Evolutionary conservation across 2,888 invertebrate species (phyloP).

Genomic region (Sinelater perroti): DNA sequence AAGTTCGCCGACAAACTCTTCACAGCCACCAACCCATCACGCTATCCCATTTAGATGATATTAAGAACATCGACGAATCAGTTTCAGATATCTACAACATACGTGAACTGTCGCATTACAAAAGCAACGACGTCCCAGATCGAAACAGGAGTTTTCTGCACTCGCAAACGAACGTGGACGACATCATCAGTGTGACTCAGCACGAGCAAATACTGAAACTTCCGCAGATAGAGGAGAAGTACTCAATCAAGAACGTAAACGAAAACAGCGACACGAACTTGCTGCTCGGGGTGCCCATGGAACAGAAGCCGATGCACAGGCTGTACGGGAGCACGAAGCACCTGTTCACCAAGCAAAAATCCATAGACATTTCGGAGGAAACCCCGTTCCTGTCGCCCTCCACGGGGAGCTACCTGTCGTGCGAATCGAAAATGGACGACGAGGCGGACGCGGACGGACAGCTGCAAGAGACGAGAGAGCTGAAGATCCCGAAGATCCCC

Average conservation of each 20-base stretch:
- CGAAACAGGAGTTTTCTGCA: slow-evolving; percentile 47
- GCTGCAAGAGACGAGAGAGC: slow-evolving; percentile 34
- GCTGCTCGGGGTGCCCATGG: slow-evolving; percentile 51
- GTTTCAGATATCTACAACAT: slow-evolving; percentile 58
- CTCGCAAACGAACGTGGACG: slow-evolving; percentile 51
- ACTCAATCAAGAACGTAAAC: slow-evolving; percentile 49
- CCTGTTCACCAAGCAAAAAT: slow-evolving; percentile 65
- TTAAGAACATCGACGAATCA: slow-evolving; percentile 57
- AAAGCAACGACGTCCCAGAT: slow-evolving; percentile 53
- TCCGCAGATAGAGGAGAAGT: slow-evolving; percentile 48
- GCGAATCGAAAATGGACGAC: slow-evolving; percentile 30
- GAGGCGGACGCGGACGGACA: slow-evolving; percentile 14
- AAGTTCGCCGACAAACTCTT: slow-evolving; percentile 65
- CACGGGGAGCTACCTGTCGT: slow-evolving; percentile 11
- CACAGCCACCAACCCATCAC: slow-evolving; percentile 70
- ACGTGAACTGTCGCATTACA: slow-evolving; percentile 46
- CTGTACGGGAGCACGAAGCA: slow-evolving; percentile 65
- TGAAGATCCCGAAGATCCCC: slow-evolving; percentile 49
- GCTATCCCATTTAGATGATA: slow-evolving; percentile 68
- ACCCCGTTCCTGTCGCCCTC: slow-evolving; percentile 58
- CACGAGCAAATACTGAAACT: slow-evolving; percentile 45
- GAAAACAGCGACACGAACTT: slow-evolving; percentile 48
- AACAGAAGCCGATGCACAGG: slow-evolving; percentile 55
- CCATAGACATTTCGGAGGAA: slow-evolving; percentile 65
- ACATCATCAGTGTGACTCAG: slow-evolving; percentile 50